Percentiles rank a stretch among this genome's conserved stretches.
phyloP scores from a whole-genome alignment of 1,140 invertebrate species.

The Semibalanus balanoides region DNA sequence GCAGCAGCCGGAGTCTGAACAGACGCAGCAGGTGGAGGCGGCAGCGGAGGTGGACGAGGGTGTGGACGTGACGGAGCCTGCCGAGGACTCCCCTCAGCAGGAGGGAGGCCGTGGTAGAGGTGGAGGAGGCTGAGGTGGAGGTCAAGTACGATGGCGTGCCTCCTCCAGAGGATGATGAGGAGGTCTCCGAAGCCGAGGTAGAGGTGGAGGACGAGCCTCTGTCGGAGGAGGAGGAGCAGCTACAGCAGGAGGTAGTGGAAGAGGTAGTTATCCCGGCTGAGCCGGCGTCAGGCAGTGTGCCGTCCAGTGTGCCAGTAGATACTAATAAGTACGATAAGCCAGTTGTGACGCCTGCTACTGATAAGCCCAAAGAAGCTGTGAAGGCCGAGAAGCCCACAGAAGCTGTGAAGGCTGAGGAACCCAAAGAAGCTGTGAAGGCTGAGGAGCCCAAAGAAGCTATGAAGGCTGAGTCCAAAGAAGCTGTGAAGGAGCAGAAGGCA shows the following conservation, averaged over 20 bases:
- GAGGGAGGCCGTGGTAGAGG: too few species aligned
- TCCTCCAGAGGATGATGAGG: too few species aligned
- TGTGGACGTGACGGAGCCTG: background rate
- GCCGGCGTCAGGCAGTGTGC: background rate
- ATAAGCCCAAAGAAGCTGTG: background rate
- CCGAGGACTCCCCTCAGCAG: background rate
- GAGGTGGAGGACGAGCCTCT: background rate
- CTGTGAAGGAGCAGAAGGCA: background rate
- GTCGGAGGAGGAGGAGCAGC: too few species aligned
- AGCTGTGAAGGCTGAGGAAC: background rate
- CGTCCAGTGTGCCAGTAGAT: background rate
- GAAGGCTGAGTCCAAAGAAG: background rate
- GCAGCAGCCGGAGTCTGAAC: too few species aligned
- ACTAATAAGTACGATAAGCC: too few species aligned
- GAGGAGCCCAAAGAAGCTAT: background rate
- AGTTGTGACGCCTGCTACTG: too few species aligned
- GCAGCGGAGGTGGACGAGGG: background rate
- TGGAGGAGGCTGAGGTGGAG: background rate
- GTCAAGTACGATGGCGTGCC: background rate
- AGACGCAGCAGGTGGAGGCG: background rate
- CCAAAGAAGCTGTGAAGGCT: background rate
- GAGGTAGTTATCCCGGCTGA: background rate
- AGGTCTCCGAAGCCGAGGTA: background rate
- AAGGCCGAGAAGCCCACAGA: background rate
- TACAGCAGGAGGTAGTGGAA: background rate